Conservation (phyloP, 2,888 invertebrate species). For the Charanyca ferruginea region DNA sequence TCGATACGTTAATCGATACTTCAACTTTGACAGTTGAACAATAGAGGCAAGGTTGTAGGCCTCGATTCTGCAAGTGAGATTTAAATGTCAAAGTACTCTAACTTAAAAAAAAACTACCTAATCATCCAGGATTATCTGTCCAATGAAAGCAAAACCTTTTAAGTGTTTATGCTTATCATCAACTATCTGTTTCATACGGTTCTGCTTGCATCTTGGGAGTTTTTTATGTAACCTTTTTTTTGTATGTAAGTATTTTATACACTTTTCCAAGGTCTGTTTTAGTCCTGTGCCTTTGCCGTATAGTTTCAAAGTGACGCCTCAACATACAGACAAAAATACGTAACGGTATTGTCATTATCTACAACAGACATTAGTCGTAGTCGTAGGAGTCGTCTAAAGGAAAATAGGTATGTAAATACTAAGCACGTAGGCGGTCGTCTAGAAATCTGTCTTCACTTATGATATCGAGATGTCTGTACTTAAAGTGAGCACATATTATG, state of each 20-base stretch:
- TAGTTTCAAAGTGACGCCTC: background rate
- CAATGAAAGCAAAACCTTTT: constrained; percentile 29
- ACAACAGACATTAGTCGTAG: background rate
- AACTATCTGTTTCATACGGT: too few relatives aligned
- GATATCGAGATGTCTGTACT: constrained; percentile 39
- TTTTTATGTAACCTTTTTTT: too few relatives aligned
- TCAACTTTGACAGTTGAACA: constrained; percentile 66
- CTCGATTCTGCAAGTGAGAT: constrained; percentile 50
- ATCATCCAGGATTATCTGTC: constrained; percentile 25
- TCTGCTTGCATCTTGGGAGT: background rate
- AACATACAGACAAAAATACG: background rate
- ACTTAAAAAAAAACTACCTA: constrained; percentile 30
- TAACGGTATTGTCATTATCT: background rate
- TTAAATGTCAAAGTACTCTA: constrained; percentile 63
- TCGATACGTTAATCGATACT: constrained; percentile 62
- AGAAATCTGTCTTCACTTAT: constrained; percentile 52
- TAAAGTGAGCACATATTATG: constrained; percentile 43
- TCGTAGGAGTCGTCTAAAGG: constrained; percentile 35
- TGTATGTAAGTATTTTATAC: background rate
- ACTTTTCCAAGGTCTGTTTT: background rate
- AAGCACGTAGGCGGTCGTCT: constrained; percentile 43
- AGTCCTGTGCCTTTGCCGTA: background rate
- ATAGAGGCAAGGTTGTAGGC: constrained; percentile 62
- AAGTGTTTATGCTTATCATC: constrained; percentile 16
- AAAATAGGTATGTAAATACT: constrained; percentile 46